phyloP scores from a whole-genome alignment of 2,888 invertebrate species.

The Spialia ferax region DNA sequence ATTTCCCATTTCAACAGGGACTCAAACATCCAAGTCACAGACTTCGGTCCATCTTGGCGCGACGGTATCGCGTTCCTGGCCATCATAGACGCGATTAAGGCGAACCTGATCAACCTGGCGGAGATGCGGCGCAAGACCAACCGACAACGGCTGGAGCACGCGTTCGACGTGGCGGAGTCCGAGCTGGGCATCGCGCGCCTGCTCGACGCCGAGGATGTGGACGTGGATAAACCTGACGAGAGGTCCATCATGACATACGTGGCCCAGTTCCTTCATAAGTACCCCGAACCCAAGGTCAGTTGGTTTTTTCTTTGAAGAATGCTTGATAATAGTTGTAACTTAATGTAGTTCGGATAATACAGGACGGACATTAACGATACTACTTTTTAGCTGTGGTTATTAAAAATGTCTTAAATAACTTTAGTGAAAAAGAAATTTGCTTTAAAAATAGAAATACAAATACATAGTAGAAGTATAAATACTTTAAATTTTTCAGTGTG shows the following conservation, averaged over 20 bases:
- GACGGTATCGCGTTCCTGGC: conserved; percentile 98
- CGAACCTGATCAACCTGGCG: conserved; percentile 95
- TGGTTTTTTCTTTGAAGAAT: background rate
- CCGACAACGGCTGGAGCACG: conserved; percentile 94
- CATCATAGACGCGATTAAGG: conserved; percentile 97
- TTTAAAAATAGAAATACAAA: too few relatives aligned
- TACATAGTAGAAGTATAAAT: too few relatives aligned
- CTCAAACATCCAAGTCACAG: conserved; percentile 94
- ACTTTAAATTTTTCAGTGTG: too few relatives aligned
- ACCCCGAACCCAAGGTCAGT: conserved; percentile 92
- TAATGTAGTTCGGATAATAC: too few relatives aligned
- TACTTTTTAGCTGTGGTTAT: too few relatives aligned
- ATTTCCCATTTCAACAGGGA: conserved; percentile 85
- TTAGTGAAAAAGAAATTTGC: too few relatives aligned
- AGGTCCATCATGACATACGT: conserved; percentile 99
- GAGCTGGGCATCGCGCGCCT: conserved; percentile 96
- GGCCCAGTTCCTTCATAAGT: conserved; percentile 98
- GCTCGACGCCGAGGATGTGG: conserved; percentile 98
- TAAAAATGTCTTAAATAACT: too few relatives aligned
- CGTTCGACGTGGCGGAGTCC: conserved; percentile 96
- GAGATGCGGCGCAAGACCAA: conserved; percentile 92
- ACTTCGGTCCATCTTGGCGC: conserved; percentile 98
- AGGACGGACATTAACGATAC: too few relatives aligned
- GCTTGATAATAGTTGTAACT: background rate
- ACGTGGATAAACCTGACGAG: conserved; percentile 98